Base-by-base conservation (phyloP, 2,113 vertebrate genomes). In the Oceanites oceanicus region DNA sequence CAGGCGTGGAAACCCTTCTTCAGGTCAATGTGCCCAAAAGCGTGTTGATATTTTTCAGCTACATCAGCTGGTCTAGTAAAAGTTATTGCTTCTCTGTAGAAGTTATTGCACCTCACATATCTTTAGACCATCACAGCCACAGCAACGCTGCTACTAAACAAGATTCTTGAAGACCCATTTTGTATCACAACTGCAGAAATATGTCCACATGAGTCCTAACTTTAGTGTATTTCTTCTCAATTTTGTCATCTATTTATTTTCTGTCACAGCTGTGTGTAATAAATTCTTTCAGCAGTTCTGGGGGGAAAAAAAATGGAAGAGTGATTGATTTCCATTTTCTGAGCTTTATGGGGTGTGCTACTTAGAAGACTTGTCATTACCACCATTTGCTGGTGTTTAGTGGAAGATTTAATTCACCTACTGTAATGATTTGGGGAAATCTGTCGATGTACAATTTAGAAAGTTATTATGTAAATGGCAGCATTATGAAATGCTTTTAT, bases 201-300 rank as follows among this genome's bases (percentile, higher is more conserved):
- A 68, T 61, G 86, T 95, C 80, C 86, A 85, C 36, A 58, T 67
- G 79, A 81, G 65, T 88, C 85, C 73, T 93, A 94, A 89, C 70
- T 94, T 94, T 65, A 80, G 63, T 85, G 62, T 85, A 87, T 86
- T 95, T 94, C 92, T 94, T 89, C 82, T 93, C 86, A 76, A 9
- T 94, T 94, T 96, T 92, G 80, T 87, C 49, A 79, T 89, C 91
- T 91, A 93, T 95, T 93, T 96, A 91, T 97, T 97, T 95, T 95
- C 86, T 94, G 87, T 94, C 84, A 95, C 90, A 94, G 82, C 84
- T 94, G 82, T 91, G 66, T 88, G 84, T 87, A 95, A 90, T 96
- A 94, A 86, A 96, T 95, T 92, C 82, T 93, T 96, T 76, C 68
- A 91, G 62, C 84, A 62, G 23, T 90, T 96, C 89, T 91, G 47